Base-by-base conservation (phyloP, 2,888 invertebrate genomes). In the Auanema freiburgensis region DNA sequence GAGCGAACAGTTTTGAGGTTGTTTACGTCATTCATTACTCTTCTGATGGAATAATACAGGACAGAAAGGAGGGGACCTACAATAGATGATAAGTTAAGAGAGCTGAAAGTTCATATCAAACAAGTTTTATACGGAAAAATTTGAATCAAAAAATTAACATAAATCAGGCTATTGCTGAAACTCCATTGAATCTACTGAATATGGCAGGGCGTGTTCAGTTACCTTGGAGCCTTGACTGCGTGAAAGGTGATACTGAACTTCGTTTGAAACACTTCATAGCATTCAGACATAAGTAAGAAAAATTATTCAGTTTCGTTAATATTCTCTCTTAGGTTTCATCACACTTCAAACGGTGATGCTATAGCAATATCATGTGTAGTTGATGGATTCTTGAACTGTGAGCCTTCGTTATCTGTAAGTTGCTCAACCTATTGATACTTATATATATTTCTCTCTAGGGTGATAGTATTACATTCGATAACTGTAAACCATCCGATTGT, bases 141-240 rank as follows among this genome's bases (percentile, higher is more conserved):
- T n/a, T n/a, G n/a, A n/a, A n/a, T n/a, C n/a, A n/a, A n/a, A n/a
- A n/a, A n/a, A 33, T 33, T 33, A 33, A 33, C 33, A 33, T 3
- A 33, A 5, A 33, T 8, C 33, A 33, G 11, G 52, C 53, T 14
- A 49, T 50, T 16, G 8, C 41, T 12, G 59, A 52, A 14, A 18
- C 52, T n/a, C 52, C 59, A 18, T 12, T 24, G 2, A 23, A 33
- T 8, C 21, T 59, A 14, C 43, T 59, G 18, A 59, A 59, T 4
- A 59, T 59, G 59, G 51, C 52, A 18, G 59, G 53, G 5, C 18
- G 59, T 11, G 59, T 59, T n/a, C 59, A 59, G 52, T n/a, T 59
- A 5, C 21, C 42, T 6, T 41, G 41, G 12, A 16, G 11, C 16
- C 4, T 59, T 1, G 59, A 59, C 16, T 59, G 59, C 23, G 52